Evolutionary conservation across 2,888 invertebrate species (phyloP).

Genomic region (Scaptomyza cyrtandrae): DNA sequence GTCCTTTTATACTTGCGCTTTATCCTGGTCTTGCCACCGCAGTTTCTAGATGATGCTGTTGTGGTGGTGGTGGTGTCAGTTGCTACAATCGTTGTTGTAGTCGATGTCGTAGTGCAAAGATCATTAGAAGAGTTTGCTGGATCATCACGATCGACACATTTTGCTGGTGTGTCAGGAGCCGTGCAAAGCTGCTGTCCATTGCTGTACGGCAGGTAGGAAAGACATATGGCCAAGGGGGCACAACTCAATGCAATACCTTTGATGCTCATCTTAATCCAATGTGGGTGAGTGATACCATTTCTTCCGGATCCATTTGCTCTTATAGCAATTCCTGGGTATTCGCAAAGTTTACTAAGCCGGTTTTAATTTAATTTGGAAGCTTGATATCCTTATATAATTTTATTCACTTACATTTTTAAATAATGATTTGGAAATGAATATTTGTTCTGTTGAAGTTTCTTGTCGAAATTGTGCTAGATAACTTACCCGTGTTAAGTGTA

Average conservation of each 20-base stretch:
- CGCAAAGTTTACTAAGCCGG: constrained; percentile 6
- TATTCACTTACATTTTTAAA: no score
- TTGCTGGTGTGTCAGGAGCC: not conserved
- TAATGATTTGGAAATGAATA: no score
- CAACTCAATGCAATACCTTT: constrained; percentile 18
- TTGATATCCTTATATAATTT: no score
- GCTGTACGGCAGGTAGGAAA: constrained; percentile 19
- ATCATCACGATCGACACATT: constrained; percentile 1
- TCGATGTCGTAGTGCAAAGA: not conserved
- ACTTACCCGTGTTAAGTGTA: not conserved
- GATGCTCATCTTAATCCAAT: constrained; percentile 21
- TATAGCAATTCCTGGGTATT: constrained; percentile 11
- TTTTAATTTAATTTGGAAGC: not conserved
- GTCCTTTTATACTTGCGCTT: not conserved
- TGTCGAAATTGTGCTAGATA: not conserved
- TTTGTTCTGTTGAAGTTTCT: not conserved
- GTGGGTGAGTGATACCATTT: constrained; percentile 22
- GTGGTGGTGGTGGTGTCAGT: constrained; percentile 12
- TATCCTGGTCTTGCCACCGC: not conserved
- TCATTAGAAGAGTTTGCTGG: not conserved
- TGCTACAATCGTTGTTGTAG: not conserved
- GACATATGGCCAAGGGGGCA: constrained; percentile 28
- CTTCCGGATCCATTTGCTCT: not conserved
- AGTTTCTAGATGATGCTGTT: not conserved
- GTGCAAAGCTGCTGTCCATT: not conserved